Evolutionary conservation across 2,888 invertebrate genomes (phyloP).

Genomic region (Lottia scabra): DNA sequence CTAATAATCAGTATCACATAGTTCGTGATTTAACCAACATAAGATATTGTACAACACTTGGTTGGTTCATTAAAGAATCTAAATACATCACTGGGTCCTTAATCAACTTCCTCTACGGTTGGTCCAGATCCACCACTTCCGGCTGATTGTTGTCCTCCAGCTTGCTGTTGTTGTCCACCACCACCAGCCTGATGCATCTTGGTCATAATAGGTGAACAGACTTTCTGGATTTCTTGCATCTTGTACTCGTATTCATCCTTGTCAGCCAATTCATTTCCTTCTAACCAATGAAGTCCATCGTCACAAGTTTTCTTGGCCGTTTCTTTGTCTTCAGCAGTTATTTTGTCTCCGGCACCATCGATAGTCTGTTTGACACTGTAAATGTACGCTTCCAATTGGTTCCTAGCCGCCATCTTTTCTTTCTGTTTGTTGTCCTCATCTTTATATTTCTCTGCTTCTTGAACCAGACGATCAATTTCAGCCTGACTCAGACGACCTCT

Average conservation of each 20-base stretch:
- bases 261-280: conserved; percentile 82
- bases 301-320: conserved; percentile 72
- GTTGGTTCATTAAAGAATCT: too few relatives aligned
- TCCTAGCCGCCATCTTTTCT: conserved; percentile 50
- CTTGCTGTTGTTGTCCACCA: neutral
- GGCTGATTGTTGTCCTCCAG: neutral
- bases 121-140: conserved; percentile 63
- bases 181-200: conserved; percentile 43
- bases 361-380: conserved; percentile 72
- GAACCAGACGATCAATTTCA: conserved; percentile 82
- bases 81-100: conserved; percentile 22
- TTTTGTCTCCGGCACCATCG: conserved; percentile 70
- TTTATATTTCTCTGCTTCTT: conserved; percentile 57
- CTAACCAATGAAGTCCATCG: conserved; percentile 83
- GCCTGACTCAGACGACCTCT: conserved; percentile 85
- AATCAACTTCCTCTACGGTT: conserved; percentile 75
- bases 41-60: too few relatives aligned
- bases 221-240: conserved; percentile 80
- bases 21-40: too few relatives aligned
- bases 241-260: conserved; percentile 81
- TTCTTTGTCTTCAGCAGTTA: conserved; percentile 78
- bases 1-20: too few relatives aligned
- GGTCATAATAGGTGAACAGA: conserved; percentile 84
- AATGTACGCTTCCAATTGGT: conserved; percentile 49
- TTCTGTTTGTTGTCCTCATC: conserved; percentile 61